phyloP scores from a whole-genome alignment of 2,113 vertebrate genomes.

The Psophia crepitans region DNA sequence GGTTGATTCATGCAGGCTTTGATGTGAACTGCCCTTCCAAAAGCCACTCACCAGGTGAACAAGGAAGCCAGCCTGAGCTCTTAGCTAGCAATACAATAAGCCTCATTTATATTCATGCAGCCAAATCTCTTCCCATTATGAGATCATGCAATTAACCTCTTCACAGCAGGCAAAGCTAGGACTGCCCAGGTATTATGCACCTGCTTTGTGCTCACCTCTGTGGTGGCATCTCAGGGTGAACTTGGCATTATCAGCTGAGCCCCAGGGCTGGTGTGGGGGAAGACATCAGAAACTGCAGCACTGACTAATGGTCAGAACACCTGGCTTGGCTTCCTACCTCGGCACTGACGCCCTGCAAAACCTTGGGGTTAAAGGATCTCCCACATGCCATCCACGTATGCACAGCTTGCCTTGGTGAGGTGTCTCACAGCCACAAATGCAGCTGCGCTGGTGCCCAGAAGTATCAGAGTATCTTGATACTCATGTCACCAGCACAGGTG shows the following conservation, averaged over 20 bases:
- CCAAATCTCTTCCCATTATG: not conserved
- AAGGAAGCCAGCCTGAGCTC: not conserved
- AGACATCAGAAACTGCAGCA: not conserved
- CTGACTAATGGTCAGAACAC: not conserved
- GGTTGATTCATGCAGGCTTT: conserved; percentile 32
- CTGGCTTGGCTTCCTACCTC: not conserved
- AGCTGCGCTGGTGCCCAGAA: not conserved
- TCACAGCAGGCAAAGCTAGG: not conserved
- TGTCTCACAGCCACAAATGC: not conserved
- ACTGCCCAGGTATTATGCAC: not conserved
- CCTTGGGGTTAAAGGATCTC: not conserved
- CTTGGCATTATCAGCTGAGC: not conserved
- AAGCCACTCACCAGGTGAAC: not conserved
- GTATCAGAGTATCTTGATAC: no score
- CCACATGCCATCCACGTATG: not conserved
- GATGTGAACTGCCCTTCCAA: conserved; percentile 26
- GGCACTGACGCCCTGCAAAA: not conserved
- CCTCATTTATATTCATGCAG: conserved; percentile 6
- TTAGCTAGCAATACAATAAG: not conserved
- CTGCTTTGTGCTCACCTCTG: not conserved
- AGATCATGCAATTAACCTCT: conserved; percentile 5
- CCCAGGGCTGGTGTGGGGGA: not conserved
- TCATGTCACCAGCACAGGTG: not conserved
- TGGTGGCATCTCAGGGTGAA: not conserved
- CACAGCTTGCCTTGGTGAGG: not conserved